Evolutionary conservation across 2,797 vertebrate species (phyloP), one percentile per base, ranked within the genome.

Genomic region (Smutsia temminckii): DNA sequence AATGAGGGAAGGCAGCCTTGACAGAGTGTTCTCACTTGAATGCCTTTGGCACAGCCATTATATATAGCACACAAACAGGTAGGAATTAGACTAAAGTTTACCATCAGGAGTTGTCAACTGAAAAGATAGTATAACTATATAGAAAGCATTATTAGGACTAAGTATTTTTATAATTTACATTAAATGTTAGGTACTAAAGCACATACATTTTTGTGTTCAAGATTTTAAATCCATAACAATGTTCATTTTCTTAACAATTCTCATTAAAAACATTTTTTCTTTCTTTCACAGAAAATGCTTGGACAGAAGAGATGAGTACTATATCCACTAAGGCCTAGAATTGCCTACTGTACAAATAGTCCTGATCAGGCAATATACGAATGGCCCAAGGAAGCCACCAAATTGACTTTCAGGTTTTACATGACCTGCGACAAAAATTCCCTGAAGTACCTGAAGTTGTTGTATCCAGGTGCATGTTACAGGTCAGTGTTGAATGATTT

Each of bases 311-410:
- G 98, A 98, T 98, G 98, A 98, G 96, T 98, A 97, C 98, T 99
- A 97, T 98, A 97, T 98, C 97, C 92, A 98, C 97, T 98, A 98
- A 99, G 98, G 98, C 98, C 98, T 98, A 97, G 98, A 99, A 98
- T 98, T 98, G 98, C 99, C 98, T 98, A 98, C 98, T 98, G 98
- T 98, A 98, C 96, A 99, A 57, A 96, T 98, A 98, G 98, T 99
- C 98, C 98, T 98, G 98, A 99, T 98, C 98, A 98, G 99, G 99
- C 98, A 99, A 98, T 98, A 99, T 98, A 99, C 99, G 99, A 99
- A 99, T 99, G 99, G 99, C 99, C 99, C 99, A 99, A 99, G 99
- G 99, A 99, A 99, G 99, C 99, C 99, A 99, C 98, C 99, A 99
- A 98, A 99, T 99, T 99, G 99, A 99, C 99, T 99, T 99, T 99